A percentile compares a stretch with the other conserved stretches of the same genome.
Conservation (phyloP, 2,113 vertebrate species). For the Pelecanoides urinatrix region DNA sequence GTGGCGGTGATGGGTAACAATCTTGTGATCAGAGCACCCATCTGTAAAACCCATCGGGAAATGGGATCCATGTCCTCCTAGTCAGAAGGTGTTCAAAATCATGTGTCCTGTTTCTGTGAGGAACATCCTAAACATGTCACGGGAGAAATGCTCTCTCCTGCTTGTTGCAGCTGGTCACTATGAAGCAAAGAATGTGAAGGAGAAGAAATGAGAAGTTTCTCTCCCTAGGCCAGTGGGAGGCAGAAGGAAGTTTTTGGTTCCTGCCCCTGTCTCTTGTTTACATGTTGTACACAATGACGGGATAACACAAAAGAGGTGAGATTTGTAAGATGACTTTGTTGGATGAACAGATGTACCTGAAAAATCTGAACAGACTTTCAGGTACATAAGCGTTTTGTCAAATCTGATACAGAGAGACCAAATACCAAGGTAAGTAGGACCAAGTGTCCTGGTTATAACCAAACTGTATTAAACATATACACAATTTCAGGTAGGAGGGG, state of each 20-base stretch:
- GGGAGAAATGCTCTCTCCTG: background rate
- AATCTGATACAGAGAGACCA: background rate
- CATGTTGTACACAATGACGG: background rate
- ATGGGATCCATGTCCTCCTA: background rate
- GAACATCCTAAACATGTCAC: background rate
- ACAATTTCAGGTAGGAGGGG: background rate
- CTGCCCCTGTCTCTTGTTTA: background rate
- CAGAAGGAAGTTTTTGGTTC: background rate
- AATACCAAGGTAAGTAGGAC: background rate
- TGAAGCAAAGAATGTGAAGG: background rate
- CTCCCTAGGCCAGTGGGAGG: background rate
- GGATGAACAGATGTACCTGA: background rate
- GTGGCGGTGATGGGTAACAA: background rate
- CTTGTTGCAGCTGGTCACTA: background rate
- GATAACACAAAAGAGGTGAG: background rate
- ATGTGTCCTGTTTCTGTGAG: background rate
- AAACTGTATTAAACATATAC: background rate
- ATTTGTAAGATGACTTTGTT: background rate
- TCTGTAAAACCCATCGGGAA: background rate
- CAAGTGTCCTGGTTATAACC: background rate
- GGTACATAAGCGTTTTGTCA: background rate
- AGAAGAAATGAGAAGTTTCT: background rate
- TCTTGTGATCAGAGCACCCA: background rate
- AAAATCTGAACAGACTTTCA: background rate
- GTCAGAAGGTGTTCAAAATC: background rate